Evolutionary conservation across 1,140 invertebrate genomes (phyloP).

Genomic region (Ips nitidus): DNA sequence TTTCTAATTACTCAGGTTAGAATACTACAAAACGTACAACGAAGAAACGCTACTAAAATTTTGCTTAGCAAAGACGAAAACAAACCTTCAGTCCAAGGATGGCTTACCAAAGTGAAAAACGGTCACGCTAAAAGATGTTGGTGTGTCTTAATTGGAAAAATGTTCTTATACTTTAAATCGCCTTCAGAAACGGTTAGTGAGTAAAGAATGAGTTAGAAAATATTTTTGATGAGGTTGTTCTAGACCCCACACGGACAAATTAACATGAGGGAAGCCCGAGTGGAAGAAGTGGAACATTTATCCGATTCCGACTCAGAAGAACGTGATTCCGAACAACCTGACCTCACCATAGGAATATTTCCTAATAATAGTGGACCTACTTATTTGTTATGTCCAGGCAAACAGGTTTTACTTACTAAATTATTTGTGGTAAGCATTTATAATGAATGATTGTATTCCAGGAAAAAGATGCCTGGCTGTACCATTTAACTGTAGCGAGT

Average conservation of each 20-base stretch:
- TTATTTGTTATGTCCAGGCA: conserved; percentile 86
- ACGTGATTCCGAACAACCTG: conserved; percentile 70
- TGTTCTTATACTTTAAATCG: conserved; percentile 94
- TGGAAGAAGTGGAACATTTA: conserved; percentile 91
- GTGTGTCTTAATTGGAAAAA: conserved; percentile 93
- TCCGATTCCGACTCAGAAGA: conserved; percentile 92
- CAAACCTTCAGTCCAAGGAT: conserved; percentile 91
- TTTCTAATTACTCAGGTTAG: conserved; percentile 34
- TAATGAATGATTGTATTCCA: conserved; percentile 39
- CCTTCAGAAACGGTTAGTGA: conserved; percentile 81
- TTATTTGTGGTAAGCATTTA: conserved; percentile 9
- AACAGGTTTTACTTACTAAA: conserved; percentile 62
- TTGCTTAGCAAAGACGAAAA: conserved; percentile 88
- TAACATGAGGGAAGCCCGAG: conserved; percentile 89
- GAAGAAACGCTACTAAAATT: conserved; percentile 87
- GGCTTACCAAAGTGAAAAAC: conserved; percentile 94
- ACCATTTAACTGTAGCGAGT: conserved; percentile 91
- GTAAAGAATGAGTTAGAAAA: conserved; percentile 2
- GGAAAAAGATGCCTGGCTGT: conserved; percentile 90
- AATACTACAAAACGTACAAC: conserved; percentile 80
- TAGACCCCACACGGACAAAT: conserved; percentile 92
- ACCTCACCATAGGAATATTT: conserved; percentile 89
- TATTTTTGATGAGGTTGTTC: conserved; percentile 14
- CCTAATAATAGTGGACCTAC: conserved; percentile 88
- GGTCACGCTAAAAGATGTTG: conserved; percentile 93